Percentiles rank a stretch among this genome's conserved stretches.
Evolutionary conservation across 2,113 vertebrate genomes (phyloP).

Genomic region (Osmerus mordax): DNA sequence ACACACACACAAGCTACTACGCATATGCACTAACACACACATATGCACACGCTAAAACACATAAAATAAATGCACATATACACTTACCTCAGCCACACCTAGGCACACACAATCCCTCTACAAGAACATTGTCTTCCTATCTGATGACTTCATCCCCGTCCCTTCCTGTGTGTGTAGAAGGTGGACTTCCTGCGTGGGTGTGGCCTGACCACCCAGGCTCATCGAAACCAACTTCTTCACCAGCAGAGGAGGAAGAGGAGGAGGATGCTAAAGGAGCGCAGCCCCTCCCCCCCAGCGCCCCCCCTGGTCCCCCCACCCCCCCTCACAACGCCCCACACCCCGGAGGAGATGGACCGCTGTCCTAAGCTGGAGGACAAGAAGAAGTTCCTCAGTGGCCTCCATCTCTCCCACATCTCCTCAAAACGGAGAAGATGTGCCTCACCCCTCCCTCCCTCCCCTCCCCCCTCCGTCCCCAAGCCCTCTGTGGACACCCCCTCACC

Average conservation of each 20-base stretch:
- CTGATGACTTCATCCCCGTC: not conserved
- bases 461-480: slow-evolving; percentile 52
- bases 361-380: slow-evolving; percentile 93
- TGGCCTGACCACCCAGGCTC: slow-evolving; percentile 88
- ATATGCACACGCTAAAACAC: not conserved
- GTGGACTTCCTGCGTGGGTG: slow-evolving; percentile 88
- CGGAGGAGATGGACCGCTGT: slow-evolving; percentile 90
- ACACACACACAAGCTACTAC: slow-evolving; percentile 4
- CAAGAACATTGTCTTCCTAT: not conserved
- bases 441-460: slow-evolving; percentile 25
- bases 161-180: slow-evolving; percentile 76
- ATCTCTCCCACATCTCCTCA: slow-evolving; percentile 86
- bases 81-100: not conserved
- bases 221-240: slow-evolving; percentile 83
- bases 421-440: slow-evolving; percentile 88
- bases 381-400: slow-evolving; percentile 90
- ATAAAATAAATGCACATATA: not conserved
- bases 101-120: not conserved
- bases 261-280: slow-evolving; percentile 90
- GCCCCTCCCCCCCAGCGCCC: slow-evolving; percentile 78
- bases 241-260: slow-evolving; percentile 89
- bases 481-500: slow-evolving; percentile 63
- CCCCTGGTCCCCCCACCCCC: slow-evolving; percentile 60
- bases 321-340: slow-evolving; percentile 87
- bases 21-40: not conserved